Evolutionary conservation across 1,140 invertebrate genomes (phyloP).

Genomic region (Pectinophora gossypiella): DNA sequence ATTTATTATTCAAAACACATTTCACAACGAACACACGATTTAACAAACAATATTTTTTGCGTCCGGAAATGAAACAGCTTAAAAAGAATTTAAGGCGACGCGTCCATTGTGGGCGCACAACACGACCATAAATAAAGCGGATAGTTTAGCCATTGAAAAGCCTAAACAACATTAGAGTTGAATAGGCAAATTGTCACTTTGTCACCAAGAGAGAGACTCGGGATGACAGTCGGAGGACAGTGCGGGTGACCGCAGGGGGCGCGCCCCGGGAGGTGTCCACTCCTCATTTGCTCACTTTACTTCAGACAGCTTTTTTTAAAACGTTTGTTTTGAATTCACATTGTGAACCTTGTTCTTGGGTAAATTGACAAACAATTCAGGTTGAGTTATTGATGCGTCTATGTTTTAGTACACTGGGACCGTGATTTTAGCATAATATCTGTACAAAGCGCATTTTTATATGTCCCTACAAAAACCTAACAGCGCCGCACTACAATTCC

Average conservation of each 20-base stretch:
- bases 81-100: conserved; percentile 38
- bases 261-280: conserved; percentile 31
- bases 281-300: conserved; percentile 27
- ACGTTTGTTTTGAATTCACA: too few species aligned
- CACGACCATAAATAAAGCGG: conserved; percentile 62
- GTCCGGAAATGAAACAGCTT: conserved; percentile 57
- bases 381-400: too few species aligned
- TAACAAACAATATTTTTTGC: neutral
- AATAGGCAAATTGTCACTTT: conserved; percentile 69
- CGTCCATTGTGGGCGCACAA: conserved; percentile 49
- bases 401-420: too few species aligned
- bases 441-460: neutral
- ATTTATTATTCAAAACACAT: too few species aligned
- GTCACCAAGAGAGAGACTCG: conserved; percentile 49
- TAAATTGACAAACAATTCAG: too few species aligned
- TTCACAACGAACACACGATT: neutral
- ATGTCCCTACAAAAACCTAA: too few species aligned
- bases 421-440: too few species aligned
- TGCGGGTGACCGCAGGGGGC: conserved; percentile 26
- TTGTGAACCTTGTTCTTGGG: too few species aligned
- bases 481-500: too few species aligned
- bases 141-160: conserved; percentile 58
- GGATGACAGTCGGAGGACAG: conserved; percentile 34
- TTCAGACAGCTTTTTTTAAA: conserved; percentile 7
- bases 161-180: conserved; percentile 67